Conservation (phyloP, 1,140 invertebrate species). For the Gryllus bimaculatus region DNA sequence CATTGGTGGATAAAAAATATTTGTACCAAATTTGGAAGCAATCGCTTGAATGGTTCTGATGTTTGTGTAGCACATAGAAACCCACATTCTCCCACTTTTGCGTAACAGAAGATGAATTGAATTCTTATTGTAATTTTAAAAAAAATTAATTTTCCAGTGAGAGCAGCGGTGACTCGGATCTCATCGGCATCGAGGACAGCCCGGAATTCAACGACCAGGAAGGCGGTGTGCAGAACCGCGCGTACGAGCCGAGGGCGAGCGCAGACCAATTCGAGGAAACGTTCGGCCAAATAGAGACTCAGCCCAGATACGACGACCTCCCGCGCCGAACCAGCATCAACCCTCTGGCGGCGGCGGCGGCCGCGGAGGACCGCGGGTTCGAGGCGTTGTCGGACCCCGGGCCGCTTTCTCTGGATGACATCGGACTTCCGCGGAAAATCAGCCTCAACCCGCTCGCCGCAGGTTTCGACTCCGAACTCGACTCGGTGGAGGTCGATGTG, state of each 20-base stretch:
- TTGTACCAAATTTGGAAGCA: too few relatives aligned
- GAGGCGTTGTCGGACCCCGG: neutral
- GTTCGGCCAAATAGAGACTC: too few relatives aligned
- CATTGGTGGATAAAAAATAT: too few relatives aligned
- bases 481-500: too few relatives aligned
- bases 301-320: neutral
- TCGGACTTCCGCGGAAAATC: neutral
- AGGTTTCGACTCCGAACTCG: neutral
- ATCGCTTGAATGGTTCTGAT: too few relatives aligned
- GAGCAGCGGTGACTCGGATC: constrained; percentile 17
- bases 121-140: too few relatives aligned
- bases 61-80: too few relatives aligned
- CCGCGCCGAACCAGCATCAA: neutral
- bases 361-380: neutral
- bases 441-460: constrained; percentile 9
- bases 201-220: constrained; percentile 10
- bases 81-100: too few relatives aligned
- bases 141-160: constrained; percentile 8
- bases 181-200: constrained; percentile 17
- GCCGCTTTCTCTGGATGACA: neutral
- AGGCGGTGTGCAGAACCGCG: neutral
- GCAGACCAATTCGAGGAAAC: neutral
- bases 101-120: too few relatives aligned
- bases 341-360: neutral
- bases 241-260: neutral